A percentile compares a stretch with the other conserved stretches of the same genome.
phyloP scores from a whole-genome alignment of 2,888 invertebrate species.

The Ornithoptera alexandrae region DNA sequence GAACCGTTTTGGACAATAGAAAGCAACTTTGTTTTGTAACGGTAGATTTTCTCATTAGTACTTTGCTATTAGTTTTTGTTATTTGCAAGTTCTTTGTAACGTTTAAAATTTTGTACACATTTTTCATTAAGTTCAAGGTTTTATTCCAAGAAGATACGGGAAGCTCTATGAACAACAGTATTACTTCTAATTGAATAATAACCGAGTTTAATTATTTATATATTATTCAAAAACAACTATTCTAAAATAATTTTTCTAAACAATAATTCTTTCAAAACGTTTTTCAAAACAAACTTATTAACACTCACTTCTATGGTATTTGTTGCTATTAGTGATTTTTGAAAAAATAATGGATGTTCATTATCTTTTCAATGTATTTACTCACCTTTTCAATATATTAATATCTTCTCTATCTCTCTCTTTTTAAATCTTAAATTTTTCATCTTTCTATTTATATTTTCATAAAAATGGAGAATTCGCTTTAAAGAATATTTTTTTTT shows the following conservation, averaged over 20 bases:
- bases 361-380: no score
- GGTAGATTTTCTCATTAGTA: constrained; percentile 24
- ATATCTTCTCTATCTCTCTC: no score
- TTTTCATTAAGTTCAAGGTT: neutral
- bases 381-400: no score
- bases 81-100: constrained; percentile 2
- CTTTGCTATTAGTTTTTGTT: constrained; percentile 13
- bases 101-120: neutral
- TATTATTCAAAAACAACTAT: neutral
- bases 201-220: no score
- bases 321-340: no score
- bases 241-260: neutral
- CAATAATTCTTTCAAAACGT: neutral
- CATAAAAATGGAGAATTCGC: no score
- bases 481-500: no score
- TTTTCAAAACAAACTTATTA: neutral
- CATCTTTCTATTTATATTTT: no score
- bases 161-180: neutral
- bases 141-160: neutral
- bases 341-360: no score
- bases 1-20: constrained; percentile 25
- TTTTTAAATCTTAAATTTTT: no score
- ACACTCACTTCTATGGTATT: neutral
- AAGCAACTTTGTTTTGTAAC: constrained; percentile 21
- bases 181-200: no score